Conservation (phyloP, 1,140 invertebrate genomes). For the Aleiodes sp. region DNA sequence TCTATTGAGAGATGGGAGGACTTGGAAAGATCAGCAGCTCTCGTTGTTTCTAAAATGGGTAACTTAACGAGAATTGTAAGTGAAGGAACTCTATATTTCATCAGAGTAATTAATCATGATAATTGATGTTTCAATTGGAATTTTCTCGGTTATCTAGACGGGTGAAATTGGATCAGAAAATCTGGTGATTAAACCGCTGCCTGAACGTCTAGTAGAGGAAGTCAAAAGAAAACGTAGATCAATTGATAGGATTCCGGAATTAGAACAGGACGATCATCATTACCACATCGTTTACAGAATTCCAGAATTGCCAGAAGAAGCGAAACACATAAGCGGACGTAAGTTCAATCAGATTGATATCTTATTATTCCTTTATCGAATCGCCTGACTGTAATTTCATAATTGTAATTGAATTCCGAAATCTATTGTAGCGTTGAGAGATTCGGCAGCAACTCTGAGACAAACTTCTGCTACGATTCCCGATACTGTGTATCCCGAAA, state of each 20-base stretch:
- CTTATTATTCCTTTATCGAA: too few species aligned
- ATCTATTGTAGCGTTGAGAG: neutral
- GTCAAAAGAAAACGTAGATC: constrained; percentile 5
- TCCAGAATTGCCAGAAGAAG: neutral
- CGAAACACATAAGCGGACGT: neutral
- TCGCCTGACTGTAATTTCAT: too few species aligned
- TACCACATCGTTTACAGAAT: constrained; percentile 31
- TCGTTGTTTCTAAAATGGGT: neutral
- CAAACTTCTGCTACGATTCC: neutral
- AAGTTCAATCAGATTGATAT: neutral
- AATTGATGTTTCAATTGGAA: neutral
- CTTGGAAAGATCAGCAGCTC: neutral
- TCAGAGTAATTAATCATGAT: neutral
- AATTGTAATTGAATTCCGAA: too few species aligned
- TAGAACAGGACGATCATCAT: neutral
- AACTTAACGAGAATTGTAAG: neutral
- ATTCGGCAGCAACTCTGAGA: neutral
- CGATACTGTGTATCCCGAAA: constrained; percentile 26
- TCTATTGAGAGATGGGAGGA: neutral
- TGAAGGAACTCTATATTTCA: neutral
- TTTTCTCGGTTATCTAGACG: neutral
- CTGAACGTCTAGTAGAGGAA: neutral
- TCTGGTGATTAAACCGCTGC: constrained; percentile 22
- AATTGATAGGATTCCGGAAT: neutral
- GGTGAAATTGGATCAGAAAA: constrained; percentile 3